A percentile compares a stretch with the other conserved stretches of the same genome.
These are phyloP conservation scores for Ursus arctos DNA, from an alignment of 2,113 vertebrate species.

Conservation along the genomic window DNA sequence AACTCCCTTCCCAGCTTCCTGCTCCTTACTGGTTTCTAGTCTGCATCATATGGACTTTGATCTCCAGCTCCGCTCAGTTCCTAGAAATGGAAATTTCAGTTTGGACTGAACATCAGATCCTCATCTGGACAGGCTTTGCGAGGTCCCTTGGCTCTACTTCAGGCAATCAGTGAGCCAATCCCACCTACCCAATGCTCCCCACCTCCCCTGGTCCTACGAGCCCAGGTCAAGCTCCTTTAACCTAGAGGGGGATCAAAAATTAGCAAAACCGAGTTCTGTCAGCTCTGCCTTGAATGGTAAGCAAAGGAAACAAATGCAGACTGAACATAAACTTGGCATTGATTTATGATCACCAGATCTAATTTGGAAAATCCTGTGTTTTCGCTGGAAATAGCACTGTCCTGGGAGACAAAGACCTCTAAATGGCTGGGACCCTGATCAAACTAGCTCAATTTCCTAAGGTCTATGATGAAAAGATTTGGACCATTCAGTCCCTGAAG, in stretches of 20 bases:
- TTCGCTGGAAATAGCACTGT: not conserved
- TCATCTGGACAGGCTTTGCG: not conserved
- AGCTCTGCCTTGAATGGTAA: conserved; percentile 7
- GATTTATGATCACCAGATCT: not conserved
- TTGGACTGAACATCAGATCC: not conserved
- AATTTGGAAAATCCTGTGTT: not conserved
- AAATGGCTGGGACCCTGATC: not conserved
- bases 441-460: not conserved
- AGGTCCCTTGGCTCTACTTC: not conserved
- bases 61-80: not conserved
- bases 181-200: not conserved
- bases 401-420: not conserved
- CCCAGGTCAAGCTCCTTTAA: not conserved
- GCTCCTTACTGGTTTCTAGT: not conserved
- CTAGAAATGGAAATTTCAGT: not conserved
- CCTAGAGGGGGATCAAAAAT: not conserved
- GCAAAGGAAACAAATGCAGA: not conserved
- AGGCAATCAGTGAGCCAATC: not conserved
- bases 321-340: conserved; percentile 12
- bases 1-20: not conserved
- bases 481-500: not conserved
- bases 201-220: not conserved
- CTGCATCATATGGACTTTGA: not conserved
- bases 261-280: conserved; percentile 3
- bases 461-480: not conserved